Conservation (phyloP, 2,797 vertebrate species). For the Chrosomus eos region DNA sequence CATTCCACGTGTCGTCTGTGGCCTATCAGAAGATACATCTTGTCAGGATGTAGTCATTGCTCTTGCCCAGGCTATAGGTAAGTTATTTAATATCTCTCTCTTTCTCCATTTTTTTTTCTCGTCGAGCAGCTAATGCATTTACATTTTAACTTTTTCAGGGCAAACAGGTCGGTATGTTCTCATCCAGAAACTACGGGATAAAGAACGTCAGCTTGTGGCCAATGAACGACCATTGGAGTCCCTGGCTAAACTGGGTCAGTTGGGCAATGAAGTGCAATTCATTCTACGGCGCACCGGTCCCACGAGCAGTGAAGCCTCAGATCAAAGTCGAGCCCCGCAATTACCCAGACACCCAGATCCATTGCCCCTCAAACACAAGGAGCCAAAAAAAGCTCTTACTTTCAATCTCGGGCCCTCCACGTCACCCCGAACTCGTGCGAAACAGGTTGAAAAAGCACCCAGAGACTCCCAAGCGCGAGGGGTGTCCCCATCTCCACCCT, state of each 20-base stretch:
- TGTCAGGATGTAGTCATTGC: conserved; percentile 95
- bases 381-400: conserved; percentile 79
- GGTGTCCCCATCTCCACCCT: conserved; percentile 52
- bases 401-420: conserved; percentile 78
- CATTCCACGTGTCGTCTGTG: conserved; percentile 88
- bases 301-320: conserved; percentile 71
- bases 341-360: conserved; percentile 64
- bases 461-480: conserved; percentile 62
- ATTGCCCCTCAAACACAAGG: conserved; percentile 67
- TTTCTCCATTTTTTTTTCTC: background rate
- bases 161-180: conserved; percentile 94
- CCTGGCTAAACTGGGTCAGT: conserved; percentile 87
- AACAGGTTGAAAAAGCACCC: conserved; percentile 64
- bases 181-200: conserved; percentile 85
- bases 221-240: conserved; percentile 85
- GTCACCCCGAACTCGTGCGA: conserved; percentile 61
- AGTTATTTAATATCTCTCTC: conserved; percentile 51
- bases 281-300: conserved; percentile 87
- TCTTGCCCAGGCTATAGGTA: conserved; percentile 90
- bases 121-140: background rate
- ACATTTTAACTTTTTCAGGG: conserved; percentile 73
- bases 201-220: conserved; percentile 84
- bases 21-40: conserved; percentile 87
- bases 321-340: conserved; percentile 69
- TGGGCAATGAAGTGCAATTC: conserved; percentile 87